Evolutionary conservation across 2,113 vertebrate species (phyloP), one percentile per base, ranked within the genome.

Genomic region (Pseudorasbora parva): DNA sequence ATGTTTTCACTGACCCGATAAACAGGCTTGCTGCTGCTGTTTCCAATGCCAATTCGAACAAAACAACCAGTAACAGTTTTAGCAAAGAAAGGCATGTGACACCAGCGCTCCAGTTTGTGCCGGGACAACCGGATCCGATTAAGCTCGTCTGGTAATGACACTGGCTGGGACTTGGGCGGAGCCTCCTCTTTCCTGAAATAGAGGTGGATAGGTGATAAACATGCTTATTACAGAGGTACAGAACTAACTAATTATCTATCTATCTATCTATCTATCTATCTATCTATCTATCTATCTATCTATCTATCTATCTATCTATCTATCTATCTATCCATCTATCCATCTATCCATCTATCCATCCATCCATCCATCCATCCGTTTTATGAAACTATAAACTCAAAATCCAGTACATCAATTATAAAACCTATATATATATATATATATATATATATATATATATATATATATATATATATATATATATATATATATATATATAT

Each of bases 21-120:
- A 56, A 99, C 98, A 66, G 98, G 98, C 91, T 99, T 99, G 83
- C 97, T 99, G 90, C 98, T 99, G 92, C 96, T 97, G 94, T 99
- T 99, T 78, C 98, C 98, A 15, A 99, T 99, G 81, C 98, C 98
- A 84, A 99, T 98, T 43, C 98, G 94, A 41, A 99, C 98, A 82
- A 99, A 99, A 92, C 98, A 99, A 68, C 98, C 98, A 0, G 97
- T 98, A 76, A 98, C 98, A 0, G 98, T 99, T 92, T 98, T 99
- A 49, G 97, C 95, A 77, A 99, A 99, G 91, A 99, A 99, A 54
- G 98, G 98, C 98, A 99, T 99, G 87, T 99, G 98, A 93, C 98
- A 99, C 98, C 98, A 99, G 59, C 97, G 98, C 47, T 99, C 98
- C 87, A 99, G 91, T 88, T 99, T 99, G 91, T 99, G 97, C 80